Base-by-base conservation (phyloP, 92 coral and sea anemone genomes). In the Virgularia gustaviana region DNA sequence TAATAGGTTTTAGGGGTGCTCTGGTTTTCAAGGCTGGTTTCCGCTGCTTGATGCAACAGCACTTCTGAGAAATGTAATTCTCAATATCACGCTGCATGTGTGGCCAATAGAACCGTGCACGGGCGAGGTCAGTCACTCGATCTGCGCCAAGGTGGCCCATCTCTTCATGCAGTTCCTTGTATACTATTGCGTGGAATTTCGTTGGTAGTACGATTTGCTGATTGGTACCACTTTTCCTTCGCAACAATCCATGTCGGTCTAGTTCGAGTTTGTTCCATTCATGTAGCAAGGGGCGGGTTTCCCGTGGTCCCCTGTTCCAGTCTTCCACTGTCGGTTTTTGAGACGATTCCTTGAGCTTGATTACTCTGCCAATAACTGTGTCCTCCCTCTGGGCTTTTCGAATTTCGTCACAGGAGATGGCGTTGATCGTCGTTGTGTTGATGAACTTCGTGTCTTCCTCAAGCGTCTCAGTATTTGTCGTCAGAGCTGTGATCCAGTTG, bases 221-320 rank as follows among this genome's bases (percentile, higher is more conserved):
- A 15, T 47, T 47, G 3, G 62, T 45, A 66, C 65, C 80, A 59
- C 33, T 58, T 13, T 44, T 29, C 15, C 76, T 57, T 57, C 68
- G 61, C 16, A 83, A 73, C 38, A 83, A 36, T 15, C 81, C 76
- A 71, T 83, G 75, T 72, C 72, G 29, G 67, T 71, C 80, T 38
- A 78, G 20, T 34, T 61, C 41, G 52, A 83, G 78, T 73, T 63
- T 78, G 22, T 78, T 59, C 83, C 87, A 83, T 81, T 83, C 65
- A 12, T 77, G 72, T 6, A 82, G 66, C 73, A 76, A 53, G 9
- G 36, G 63, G 70, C 52, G 82, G 4, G 73, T 78, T 63, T 58
- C 64, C 4, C 49, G 71, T 24, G 66, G 36, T 72, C 77, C 79
- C 37, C 41, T 28, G 6, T 19, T 25, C 23, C 70, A 58, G 43